Base-by-base conservation (phyloP, 2,797 vertebrate species). In the Pygocentrus nattereri region DNA sequence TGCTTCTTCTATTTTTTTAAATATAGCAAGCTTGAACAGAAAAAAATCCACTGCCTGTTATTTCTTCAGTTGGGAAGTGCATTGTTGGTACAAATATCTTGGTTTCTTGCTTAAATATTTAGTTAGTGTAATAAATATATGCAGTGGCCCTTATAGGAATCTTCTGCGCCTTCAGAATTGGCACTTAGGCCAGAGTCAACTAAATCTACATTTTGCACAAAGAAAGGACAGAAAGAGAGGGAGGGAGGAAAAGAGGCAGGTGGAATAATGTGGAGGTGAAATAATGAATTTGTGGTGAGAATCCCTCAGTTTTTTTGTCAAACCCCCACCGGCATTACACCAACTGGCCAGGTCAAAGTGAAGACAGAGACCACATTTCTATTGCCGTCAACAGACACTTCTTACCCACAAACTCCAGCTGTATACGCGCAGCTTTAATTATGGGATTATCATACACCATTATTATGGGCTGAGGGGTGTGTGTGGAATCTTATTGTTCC, bases 311-410 rank as follows among this genome's bases (percentile, higher is more conserved):
- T 70, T 84, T 79, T 82, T 76, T 70, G 67, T 76, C 50, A 81
- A 85, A 62, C 30, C 59, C 78, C 81, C 74, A 80, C 79, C 80
- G 81, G 78, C 41, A 64, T 87, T 78, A 79, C 74, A 73, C 79
- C 21, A 73, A 74, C 52, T 67, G 72, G 44, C 80, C 69, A 38
- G 77, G 85, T 85, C 79, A 82, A 88, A 88, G 79, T 84, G 85
- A 88, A 87, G 85, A 82, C 61, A 76, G 67, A 64, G 78, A 86
- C 84, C 84, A 80, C 82, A 85, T 85, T 88, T 84, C 80, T 86
- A 86, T 86, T 85, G 83, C 85, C 74, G 81, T 85, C 87, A 88
- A 82, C 79, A 85, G 86, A 73, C 27, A 47, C 77, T 47, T 74
- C 72, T 59, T 85, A 82, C 76, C 84, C 83, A 78, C 86, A 86